phyloP scores from a whole-genome alignment of 2,113 vertebrate genomes.

The Rhombomys opimus region DNA sequence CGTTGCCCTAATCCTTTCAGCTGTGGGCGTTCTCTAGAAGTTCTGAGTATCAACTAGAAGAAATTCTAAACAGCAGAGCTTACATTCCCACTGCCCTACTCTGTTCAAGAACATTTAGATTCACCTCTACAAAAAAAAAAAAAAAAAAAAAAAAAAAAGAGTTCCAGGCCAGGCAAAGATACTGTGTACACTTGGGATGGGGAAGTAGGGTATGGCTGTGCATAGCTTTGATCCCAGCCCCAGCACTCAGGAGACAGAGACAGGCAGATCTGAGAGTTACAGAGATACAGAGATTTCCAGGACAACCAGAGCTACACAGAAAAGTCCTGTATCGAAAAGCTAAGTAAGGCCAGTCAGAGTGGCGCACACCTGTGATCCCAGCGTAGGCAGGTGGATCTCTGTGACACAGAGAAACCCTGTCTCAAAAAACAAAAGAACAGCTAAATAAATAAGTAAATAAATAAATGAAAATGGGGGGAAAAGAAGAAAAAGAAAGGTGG shows the following conservation, averaged over 20 bases:
- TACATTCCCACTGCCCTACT: not conserved
- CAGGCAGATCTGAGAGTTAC: not conserved
- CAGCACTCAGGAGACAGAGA: not conserved
- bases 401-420: too few relatives aligned
- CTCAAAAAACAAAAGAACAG: too few relatives aligned
- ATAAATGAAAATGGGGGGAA: not conserved
- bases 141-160: not conserved
- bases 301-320: not conserved
- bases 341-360: not conserved
- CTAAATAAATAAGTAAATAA: too few relatives aligned
- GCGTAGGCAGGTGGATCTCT: too few relatives aligned
- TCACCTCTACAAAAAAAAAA: not conserved
- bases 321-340: not conserved
- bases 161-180: not conserved
- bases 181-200: not conserved
- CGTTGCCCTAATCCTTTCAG: not conserved
- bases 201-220: not conserved
- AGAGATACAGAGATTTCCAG: rapidly evolving
- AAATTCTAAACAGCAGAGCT: not conserved
- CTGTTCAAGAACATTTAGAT: not conserved
- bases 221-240: not conserved
- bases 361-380: too few relatives aligned
- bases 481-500: not conserved
- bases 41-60: not conserved
- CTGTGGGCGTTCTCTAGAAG: not conserved